phyloP scores from a whole-genome alignment of 2,797 vertebrate species.

The Orestias chungarensis region DNA sequence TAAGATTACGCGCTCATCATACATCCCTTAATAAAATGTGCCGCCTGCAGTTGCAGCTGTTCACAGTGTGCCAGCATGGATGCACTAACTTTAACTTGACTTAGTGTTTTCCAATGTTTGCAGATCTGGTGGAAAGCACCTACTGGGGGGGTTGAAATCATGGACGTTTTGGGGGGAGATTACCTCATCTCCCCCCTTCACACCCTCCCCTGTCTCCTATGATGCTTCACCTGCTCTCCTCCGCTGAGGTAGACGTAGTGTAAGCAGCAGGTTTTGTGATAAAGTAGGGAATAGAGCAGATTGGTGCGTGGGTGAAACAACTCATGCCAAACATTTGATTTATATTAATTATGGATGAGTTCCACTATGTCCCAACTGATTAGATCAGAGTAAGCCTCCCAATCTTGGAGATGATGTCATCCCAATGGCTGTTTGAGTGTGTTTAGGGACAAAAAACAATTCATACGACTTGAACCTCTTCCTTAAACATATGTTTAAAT shows the following conservation, averaged over 20 bases:
- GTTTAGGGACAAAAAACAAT: constrained; percentile 6
- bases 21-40: constrained; percentile 13
- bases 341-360: constrained; percentile 65
- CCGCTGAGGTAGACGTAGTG: constrained; percentile 32
- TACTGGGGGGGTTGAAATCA: constrained; percentile 33
- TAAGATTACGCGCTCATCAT: constrained; percentile 37
- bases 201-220: constrained; percentile 31
- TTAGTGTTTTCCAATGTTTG: background rate
- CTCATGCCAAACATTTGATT: constrained; percentile 34
- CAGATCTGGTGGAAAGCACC: constrained; percentile 24
- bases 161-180: constrained; percentile 40
- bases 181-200: constrained; percentile 58
- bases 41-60: constrained; percentile 33
- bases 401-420: constrained; percentile 69
- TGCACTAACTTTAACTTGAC: background rate
- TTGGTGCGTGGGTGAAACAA: constrained; percentile 32
- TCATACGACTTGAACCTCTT: background rate
- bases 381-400: constrained; percentile 53
- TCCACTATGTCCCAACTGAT: constrained; percentile 25
- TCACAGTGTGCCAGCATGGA: constrained; percentile 8
- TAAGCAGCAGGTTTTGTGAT: constrained; percentile 56
- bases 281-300: constrained; percentile 6
- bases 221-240: constrained; percentile 31
- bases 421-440: constrained; percentile 31
- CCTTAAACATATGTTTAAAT: background rate